Conservation (phyloP, 2,797 vertebrate genomes). For the Macrochelys suwanniensis region DNA sequence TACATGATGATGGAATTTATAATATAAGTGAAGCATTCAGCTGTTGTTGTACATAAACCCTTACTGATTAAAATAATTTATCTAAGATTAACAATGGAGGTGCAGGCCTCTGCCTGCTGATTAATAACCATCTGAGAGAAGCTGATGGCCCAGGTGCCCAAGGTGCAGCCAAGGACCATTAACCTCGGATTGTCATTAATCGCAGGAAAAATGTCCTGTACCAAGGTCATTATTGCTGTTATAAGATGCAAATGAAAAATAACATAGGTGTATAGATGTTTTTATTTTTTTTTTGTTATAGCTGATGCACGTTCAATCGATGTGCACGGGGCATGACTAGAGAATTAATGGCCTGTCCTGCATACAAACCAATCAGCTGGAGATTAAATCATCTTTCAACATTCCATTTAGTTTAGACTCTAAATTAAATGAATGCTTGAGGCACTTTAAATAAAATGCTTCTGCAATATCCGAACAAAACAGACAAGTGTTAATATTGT, state of each 20-base stretch:
- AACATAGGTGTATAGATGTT: slow-evolving; percentile 15
- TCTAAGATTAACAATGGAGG: slow-evolving; percentile 56
- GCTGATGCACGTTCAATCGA: background rate
- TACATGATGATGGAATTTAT: slow-evolving; percentile 4
- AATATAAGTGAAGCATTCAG: background rate
- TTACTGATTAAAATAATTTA: slow-evolving; percentile 57
- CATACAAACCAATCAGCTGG: background rate
- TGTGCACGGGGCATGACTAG: slow-evolving; percentile 6
- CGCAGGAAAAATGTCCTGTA: slow-evolving; percentile 61
- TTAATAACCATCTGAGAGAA: slow-evolving; percentile 73
- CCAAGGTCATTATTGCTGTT: slow-evolving; percentile 42
- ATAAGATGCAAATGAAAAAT: slow-evolving; percentile 67
- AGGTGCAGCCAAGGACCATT: slow-evolving; percentile 75
- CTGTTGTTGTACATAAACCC: slow-evolving; percentile 1
- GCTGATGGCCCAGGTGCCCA: slow-evolving; percentile 56
- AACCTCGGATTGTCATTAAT: slow-evolving; percentile 75
- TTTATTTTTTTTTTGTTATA: background rate
- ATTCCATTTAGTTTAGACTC: slow-evolving; percentile 38
- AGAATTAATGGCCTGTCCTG: background rate
- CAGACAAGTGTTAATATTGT: background rate
- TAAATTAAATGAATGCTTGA: background rate
- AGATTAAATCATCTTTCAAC: background rate
- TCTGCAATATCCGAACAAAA: background rate
- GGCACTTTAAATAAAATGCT: background rate
- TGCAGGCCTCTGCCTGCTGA: slow-evolving; percentile 60